phyloP scores from a whole-genome alignment of 2,888 invertebrate species.

The Agrypnus murinus region DNA sequence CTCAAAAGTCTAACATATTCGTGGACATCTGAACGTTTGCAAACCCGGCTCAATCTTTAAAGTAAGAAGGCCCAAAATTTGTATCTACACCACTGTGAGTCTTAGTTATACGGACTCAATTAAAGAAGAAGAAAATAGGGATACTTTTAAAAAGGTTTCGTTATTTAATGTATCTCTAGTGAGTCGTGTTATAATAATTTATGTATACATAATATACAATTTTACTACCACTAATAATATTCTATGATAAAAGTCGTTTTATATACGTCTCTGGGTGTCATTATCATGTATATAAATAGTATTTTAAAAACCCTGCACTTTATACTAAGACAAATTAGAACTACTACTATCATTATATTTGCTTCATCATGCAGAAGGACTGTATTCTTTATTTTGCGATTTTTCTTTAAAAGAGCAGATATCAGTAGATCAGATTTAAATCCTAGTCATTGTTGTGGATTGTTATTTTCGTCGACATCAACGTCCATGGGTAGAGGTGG shows the following conservation, averaged over 20 bases:
- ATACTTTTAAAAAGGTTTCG: slow-evolving; percentile 1
- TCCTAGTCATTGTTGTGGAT: slow-evolving; percentile 4
- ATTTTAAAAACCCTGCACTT: slow-evolving; percentile 3
- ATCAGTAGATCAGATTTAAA: background rate
- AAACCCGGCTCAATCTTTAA: too few relatives aligned
- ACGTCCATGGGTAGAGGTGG: slow-evolving; percentile 59
- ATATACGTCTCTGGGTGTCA: slow-evolving; percentile 18
- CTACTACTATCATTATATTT: too few relatives aligned
- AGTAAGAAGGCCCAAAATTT: too few relatives aligned
- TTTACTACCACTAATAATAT: slow-evolving; percentile 19
- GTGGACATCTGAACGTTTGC: too few relatives aligned
- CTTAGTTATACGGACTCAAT: too few relatives aligned
- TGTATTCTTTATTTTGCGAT: too few relatives aligned
- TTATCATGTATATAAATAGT: background rate
- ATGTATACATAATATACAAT: slow-evolving; percentile 7
- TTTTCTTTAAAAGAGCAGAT: too few relatives aligned
- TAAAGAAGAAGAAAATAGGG: too few relatives aligned
- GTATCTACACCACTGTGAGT: too few relatives aligned
- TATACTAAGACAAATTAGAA: background rate
- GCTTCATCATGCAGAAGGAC: too few relatives aligned
- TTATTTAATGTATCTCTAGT: slow-evolving; percentile 13
- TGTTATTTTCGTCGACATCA: slow-evolving; percentile 24
- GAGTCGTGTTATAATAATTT: slow-evolving; percentile 7
- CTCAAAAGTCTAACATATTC: too few relatives aligned
- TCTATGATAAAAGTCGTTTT: slow-evolving; percentile 3